Evolutionary conservation across 2,797 vertebrate genomes (phyloP), one percentile per base, ranked within the genome.

Genomic region (Gorsachius magnificus): DNA sequence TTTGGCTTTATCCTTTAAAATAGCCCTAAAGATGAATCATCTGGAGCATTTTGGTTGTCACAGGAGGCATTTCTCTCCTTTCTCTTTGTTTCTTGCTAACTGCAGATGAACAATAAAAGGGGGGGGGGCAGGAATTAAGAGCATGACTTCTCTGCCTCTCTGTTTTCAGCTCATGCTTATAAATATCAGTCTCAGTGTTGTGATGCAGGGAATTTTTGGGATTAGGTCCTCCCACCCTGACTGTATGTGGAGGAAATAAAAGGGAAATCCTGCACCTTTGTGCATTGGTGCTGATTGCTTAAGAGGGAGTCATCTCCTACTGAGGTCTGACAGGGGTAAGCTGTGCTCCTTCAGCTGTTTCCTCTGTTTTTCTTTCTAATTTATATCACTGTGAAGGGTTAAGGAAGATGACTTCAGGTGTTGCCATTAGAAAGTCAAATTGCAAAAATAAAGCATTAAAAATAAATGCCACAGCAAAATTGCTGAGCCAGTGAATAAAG

Each of bases 401-500:
- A 92, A 89, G 78, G 92, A 95, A 94, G 92, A 87, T 95, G 89
- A 90, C 83, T 91, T 95, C 91, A 93, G 87, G 88, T 90, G 69
- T 45, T 90, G 53, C 53, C 76, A 84, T 84, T 91, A 65, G 77
- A 95, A 96, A 93, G 90, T 91, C 91, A 93, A 93, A 86, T 82
- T 83, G 58, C 70, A 68, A 71, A 90, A 89, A 71, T 87, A 86
- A 93, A 94, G 72, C 85, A 91, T 92, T 93, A 93, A 93, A 96
- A 91, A 93, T 91, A 95, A 93, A 92, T n/a, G 77, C 77, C 4
- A 31, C 17, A 17, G 71, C 0, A 0, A 87, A 96, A 83, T 14
- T 96, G 96, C 96, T 97, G 96, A 96, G 84, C 68, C 90, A 90
- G 88, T 71, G 93, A 96, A 92, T 86, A 46, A 87, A 82, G 87